Evolutionary conservation across 1,140 invertebrate species (phyloP).

Genomic region (Cepaea nemoralis): DNA sequence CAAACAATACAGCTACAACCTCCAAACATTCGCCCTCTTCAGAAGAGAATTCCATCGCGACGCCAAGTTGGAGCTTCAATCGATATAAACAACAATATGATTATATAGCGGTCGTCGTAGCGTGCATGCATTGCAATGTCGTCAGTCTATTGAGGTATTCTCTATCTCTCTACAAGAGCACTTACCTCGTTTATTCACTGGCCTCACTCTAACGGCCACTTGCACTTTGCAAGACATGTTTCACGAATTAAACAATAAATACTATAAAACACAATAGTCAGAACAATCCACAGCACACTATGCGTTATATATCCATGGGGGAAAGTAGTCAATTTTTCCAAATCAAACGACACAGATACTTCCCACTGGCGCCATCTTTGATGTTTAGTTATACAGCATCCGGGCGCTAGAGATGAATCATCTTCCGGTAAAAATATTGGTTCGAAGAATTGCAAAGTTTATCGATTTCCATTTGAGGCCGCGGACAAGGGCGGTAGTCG

Average conservation of each 20-base stretch:
- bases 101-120: too few species aligned
- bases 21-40: background rate
- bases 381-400: conserved; percentile 37
- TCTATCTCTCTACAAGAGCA: too few species aligned
- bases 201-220: conserved; percentile 94
- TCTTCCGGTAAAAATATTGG: conserved; percentile 38
- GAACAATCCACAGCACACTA: background rate
- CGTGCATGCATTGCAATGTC: too few species aligned
- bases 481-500: background rate
- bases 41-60: background rate
- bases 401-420: conserved; percentile 39
- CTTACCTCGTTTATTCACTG: conserved; percentile 95
- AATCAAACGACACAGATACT: conserved; percentile 1
- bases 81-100: background rate
- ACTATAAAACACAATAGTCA: conserved; percentile 6
- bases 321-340: conserved; percentile 1
- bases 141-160: too few species aligned
- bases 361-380: conserved; percentile 27
- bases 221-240: conserved; percentile 83
- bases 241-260: background rate
- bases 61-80: background rate
- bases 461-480: conserved; percentile 5
- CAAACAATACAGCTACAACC: background rate
- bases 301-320: conserved; percentile 21
- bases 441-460: conserved; percentile 14